A percentile compares a stretch with the other conserved stretches of the same genome.
phyloP scores from a whole-genome alignment of 1,140 invertebrate genomes.

The Leptinotarsa undecemlineata region DNA sequence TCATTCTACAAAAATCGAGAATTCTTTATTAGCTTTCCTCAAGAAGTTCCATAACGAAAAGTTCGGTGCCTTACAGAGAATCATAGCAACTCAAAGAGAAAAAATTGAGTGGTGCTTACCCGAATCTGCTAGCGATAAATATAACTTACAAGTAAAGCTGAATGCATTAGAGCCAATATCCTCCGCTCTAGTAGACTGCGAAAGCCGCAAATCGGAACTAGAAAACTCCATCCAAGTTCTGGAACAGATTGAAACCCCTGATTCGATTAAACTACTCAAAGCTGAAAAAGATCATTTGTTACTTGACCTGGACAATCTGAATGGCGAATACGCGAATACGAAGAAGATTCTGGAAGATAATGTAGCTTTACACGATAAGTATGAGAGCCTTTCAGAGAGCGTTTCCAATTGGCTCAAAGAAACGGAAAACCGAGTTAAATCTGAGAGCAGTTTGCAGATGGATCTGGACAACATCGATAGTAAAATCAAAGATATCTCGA shows the following conservation, averaged over 20 bases:
- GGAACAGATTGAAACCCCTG: conserved; percentile 68
- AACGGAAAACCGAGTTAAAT: conserved; percentile 77
- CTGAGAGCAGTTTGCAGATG: conserved; percentile 72
- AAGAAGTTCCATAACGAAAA: conserved; percentile 89
- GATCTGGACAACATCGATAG: conserved; percentile 70
- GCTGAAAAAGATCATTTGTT: conserved; percentile 67
- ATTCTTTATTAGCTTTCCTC: conserved; percentile 77
- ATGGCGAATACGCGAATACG: conserved; percentile 69
- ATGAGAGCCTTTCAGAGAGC: conserved; percentile 76
- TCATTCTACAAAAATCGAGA: conserved; percentile 80
- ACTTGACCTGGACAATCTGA: conserved; percentile 70
- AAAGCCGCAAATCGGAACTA: conserved; percentile 66
- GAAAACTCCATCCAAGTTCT: conserved; percentile 70
- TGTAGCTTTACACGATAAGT: conserved; percentile 78
- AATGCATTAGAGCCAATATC: conserved; percentile 79
- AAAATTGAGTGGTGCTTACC: conserved; percentile 92
- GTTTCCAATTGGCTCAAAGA: conserved; percentile 85
- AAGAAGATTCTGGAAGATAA: conserved; percentile 72
- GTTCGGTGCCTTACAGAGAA: conserved; percentile 76
- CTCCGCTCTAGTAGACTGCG: conserved; percentile 71
- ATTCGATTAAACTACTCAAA: conserved; percentile 66
- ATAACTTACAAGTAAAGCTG: conserved; percentile 90
- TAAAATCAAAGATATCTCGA: conserved; percentile 72
- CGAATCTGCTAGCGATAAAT: conserved; percentile 84
- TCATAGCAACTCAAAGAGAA: conserved; percentile 78